phyloP scores from a whole-genome alignment of 1,140 invertebrate species.

The Andricus grossulariae region DNA sequence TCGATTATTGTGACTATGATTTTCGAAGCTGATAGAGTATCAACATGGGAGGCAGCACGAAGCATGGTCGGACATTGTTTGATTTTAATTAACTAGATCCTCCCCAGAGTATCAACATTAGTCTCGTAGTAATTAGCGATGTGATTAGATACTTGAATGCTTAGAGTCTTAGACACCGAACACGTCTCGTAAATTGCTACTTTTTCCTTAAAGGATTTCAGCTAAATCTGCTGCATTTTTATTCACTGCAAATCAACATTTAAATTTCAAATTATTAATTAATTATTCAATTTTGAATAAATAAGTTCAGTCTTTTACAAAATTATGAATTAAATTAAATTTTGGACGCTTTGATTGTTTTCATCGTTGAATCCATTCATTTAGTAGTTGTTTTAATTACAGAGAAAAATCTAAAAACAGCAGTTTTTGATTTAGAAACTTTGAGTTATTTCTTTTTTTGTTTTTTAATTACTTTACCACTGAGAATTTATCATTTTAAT shows the following conservation, averaged over 20 bases:
- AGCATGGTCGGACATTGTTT: constrained; percentile 17
- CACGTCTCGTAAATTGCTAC: not conserved
- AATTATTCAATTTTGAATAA: not conserved
- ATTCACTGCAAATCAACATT: too few relatives aligned
- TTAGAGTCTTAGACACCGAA: constrained; percentile 5
- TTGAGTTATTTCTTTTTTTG: too few relatives aligned
- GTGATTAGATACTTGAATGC: constrained; percentile 25
- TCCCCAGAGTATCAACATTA: constrained; percentile 3
- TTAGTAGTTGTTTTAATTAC: too few relatives aligned
- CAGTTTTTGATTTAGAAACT: too few relatives aligned
- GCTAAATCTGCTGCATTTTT: too few relatives aligned
- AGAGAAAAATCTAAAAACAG: too few relatives aligned
- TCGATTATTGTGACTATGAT: constrained; percentile 28
- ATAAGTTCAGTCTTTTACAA: too few relatives aligned
- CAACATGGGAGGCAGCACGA: constrained; percentile 17
- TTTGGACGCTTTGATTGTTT: too few relatives aligned
- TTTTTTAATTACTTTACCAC: too few relatives aligned
- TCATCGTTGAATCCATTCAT: too few relatives aligned
- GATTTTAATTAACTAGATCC: constrained; percentile 5
- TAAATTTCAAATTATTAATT: not conserved
- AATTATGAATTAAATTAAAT: too few relatives aligned
- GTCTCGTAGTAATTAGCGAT: constrained; percentile 25
- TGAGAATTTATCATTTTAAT: too few relatives aligned
- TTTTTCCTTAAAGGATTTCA: not conserved
- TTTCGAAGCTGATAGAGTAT: constrained; percentile 24